These are phyloP conservation scores for Alouatta palliata DNA, from an alignment of 2,113 vertebrate genomes.

Conservation along the genomic window DNA sequence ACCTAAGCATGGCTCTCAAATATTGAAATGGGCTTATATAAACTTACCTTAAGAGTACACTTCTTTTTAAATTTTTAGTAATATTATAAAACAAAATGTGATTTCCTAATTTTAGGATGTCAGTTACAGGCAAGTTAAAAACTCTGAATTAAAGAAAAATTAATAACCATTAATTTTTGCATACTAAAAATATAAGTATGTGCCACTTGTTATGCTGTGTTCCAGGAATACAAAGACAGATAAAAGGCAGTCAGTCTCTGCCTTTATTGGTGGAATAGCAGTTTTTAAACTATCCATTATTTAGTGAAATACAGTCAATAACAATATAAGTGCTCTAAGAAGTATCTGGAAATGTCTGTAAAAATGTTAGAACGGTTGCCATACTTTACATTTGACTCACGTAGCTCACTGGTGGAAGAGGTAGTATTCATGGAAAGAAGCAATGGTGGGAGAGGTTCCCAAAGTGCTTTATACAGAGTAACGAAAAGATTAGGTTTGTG, in stretches of 20 bases:
- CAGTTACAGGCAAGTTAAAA: neutral
- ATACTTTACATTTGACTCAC: neutral
- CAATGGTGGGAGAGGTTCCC: neutral
- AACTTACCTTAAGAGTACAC: neutral
- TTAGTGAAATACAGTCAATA: neutral
- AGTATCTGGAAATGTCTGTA: neutral
- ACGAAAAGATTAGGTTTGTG: neutral
- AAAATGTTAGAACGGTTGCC: neutral
- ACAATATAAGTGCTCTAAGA: neutral
- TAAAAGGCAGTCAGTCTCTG: neutral
- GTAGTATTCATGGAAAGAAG: neutral
- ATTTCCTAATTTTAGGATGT: neutral
- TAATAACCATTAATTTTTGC: neutral
- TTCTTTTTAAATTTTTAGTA: neutral
- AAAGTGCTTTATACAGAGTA: neutral
- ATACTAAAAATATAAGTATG: neutral
- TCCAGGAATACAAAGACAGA: neutral
- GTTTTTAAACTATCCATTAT: neutral
- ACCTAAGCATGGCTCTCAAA: neutral
- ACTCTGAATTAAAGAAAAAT: neutral
- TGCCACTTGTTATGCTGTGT: neutral
- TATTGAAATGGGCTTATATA: constrained; percentile 15
- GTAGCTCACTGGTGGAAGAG: neutral
- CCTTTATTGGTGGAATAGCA: neutral
- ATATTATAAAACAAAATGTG: neutral